Conservation (phyloP, 2,888 invertebrate species). For the Apodemia zela region DNA sequence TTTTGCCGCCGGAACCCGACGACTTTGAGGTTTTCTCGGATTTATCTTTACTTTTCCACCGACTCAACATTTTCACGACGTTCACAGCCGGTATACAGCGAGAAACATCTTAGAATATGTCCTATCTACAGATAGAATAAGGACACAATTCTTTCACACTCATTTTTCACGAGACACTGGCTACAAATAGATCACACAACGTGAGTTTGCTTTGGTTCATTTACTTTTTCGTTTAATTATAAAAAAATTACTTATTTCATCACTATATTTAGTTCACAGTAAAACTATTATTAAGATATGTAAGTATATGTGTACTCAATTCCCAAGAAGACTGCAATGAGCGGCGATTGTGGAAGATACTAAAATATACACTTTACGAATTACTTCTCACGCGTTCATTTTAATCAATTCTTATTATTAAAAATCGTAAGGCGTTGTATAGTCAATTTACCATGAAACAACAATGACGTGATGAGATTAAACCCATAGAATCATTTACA, state of each 20-base stretch:
- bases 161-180: constrained; percentile 10
- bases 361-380: background rate
- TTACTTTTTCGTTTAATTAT: background rate
- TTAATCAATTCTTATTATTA: background rate
- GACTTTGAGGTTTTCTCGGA: constrained; percentile 84
- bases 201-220: constrained; percentile 4
- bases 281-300: constrained; percentile 22
- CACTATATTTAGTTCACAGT: constrained; percentile 18
- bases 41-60: constrained; percentile 93
- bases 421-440: no score
- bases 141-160: constrained; percentile 20
- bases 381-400: background rate
- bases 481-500: no score
- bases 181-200: constrained; percentile 2
- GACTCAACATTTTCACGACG: constrained; percentile 83
- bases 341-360: constrained; percentile 19
- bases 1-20: constrained; percentile 83
- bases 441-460: constrained; percentile 2
- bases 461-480: background rate
- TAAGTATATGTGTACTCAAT: constrained; percentile 20
- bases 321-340: constrained; percentile 16
- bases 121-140: constrained; percentile 26
- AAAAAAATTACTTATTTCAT: constrained; percentile 19
- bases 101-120: constrained; percentile 23
- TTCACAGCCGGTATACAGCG: constrained; percentile 18